Percentiles rank a stretch among this genome's conserved stretches.
Evolutionary conservation across 1,140 invertebrate genomes (phyloP).

Genomic region (Latrodectus geometricus): DNA sequence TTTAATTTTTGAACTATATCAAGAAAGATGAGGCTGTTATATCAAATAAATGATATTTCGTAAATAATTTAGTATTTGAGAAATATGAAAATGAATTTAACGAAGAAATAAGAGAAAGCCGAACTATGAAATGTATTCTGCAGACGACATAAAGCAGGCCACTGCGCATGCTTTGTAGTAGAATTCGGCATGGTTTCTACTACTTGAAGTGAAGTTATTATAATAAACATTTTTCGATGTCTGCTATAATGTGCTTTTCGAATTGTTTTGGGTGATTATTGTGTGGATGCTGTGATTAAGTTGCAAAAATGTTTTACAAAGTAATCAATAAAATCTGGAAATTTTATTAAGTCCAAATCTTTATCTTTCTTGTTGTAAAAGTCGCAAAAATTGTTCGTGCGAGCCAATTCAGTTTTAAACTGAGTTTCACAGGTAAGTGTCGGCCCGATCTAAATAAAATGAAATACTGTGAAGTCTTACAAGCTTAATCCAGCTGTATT

Average conservation of each 20-base stretch:
- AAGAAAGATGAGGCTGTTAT: no score
- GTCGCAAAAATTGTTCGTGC: background rate
- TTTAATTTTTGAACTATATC: no score
- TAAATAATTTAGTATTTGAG: no score
- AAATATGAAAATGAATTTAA: no score
- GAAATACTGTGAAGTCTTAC: conserved; percentile 9
- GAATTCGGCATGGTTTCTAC: conserved; percentile 59
- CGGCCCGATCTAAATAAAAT: conserved; percentile 7
- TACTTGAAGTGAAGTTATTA: conserved; percentile 31
- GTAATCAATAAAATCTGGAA: background rate
- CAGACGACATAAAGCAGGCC: conserved; percentile 48
- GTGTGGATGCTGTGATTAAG: background rate
- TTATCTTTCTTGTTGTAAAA: background rate
- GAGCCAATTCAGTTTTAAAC: conserved; percentile 6
- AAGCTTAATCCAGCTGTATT: background rate
- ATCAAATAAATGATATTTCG: no score
- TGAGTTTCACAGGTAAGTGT: conserved; percentile 29
- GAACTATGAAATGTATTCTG: conserved; percentile 39
- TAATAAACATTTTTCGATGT: conserved; percentile 35
- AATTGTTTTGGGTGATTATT: background rate
- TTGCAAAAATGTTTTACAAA: background rate
- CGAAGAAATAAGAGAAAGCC: background rate
- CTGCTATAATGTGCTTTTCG: conserved; percentile 18
- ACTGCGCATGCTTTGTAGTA: conserved; percentile 51
- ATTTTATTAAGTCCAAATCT: conserved; percentile 1